Base-by-base conservation (phyloP, 2,888 invertebrate genomes). In the Meganola albula region DNA sequence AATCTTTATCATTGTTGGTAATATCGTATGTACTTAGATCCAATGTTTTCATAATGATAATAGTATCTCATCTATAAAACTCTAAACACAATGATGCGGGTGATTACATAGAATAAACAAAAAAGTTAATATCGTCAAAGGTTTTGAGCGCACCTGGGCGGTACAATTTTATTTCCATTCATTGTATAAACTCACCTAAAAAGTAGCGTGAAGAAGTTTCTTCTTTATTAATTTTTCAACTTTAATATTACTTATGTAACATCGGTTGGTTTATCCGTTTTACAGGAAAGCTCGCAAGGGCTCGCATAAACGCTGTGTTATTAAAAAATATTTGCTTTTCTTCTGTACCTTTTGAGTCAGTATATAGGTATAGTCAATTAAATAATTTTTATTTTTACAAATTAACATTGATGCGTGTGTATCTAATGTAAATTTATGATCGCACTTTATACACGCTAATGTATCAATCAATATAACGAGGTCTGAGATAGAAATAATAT, bases 171-270 rank as follows among this genome's bases (percentile, higher is more conserved):
- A 82, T 85, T 85, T 77, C 77, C 78, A 83, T 83, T 84, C 82
- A 80, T 82, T 83, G 84, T 83, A 79, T 75, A 79, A 78, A 80
- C 82, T 77, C 69, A 76, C 78, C 83, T 82, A 83, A 82, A 83
- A 82, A 78, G 75, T 70, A 70, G 58, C 74, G 66, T 65, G 69
- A 65, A 70, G 72, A 80, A 84, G 74, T 84, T 84, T 74, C 73
- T 62, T 82, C 84, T 83, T 85, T 85, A 85, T 85, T 85, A 85
- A 85, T 85, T 85, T 85, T 85, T 78, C 75, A 85, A 85, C 84
- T 85, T 85, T 83, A n/a, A 82, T 84, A 83, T 85, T 83, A 79
- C 80, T 77, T 74, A 61, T 64, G 61, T 65, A 77, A 69, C 74
- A 76, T 73, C 77, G 60, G 74, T 71, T 63, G 69, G 65, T 71